Evolutionary conservation across 2,797 vertebrate genomes (phyloP).

Genomic region (Malurus leucopterus): DNA sequence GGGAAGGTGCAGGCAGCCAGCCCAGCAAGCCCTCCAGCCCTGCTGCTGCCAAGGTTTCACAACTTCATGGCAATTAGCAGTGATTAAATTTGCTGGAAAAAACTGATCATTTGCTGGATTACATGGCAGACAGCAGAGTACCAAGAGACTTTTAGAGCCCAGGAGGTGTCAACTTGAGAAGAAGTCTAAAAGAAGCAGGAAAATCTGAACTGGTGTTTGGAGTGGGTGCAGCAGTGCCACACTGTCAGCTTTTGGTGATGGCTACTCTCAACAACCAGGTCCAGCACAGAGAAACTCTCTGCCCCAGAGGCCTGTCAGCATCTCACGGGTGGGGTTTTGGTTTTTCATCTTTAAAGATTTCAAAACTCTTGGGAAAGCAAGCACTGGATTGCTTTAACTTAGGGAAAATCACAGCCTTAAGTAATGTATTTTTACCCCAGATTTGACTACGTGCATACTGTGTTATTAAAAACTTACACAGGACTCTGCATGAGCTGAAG

Average conservation of each 20-base stretch:
- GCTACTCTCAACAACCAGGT: background rate
- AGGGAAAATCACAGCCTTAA: background rate
- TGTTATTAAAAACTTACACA: background rate
- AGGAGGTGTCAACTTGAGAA: background rate
- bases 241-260: background rate
- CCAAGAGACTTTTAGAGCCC: background rate
- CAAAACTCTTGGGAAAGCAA: background rate
- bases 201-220: background rate
- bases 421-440: background rate
- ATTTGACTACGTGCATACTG: background rate
- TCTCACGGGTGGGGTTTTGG: background rate
- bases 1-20: background rate
- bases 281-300: background rate
- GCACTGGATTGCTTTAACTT: background rate
- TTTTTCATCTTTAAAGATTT: background rate
- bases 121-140: background rate
- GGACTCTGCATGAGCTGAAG: background rate
- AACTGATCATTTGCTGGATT: background rate
- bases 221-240: fast-evolving
- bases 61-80: fast-evolving
- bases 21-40: background rate
- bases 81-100: background rate
- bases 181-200: background rate
- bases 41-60: fast-evolving
- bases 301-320: background rate